Evolutionary conservation across 2,113 vertebrate genomes (phyloP).

Genomic region (Otolemur garnettii): DNA sequence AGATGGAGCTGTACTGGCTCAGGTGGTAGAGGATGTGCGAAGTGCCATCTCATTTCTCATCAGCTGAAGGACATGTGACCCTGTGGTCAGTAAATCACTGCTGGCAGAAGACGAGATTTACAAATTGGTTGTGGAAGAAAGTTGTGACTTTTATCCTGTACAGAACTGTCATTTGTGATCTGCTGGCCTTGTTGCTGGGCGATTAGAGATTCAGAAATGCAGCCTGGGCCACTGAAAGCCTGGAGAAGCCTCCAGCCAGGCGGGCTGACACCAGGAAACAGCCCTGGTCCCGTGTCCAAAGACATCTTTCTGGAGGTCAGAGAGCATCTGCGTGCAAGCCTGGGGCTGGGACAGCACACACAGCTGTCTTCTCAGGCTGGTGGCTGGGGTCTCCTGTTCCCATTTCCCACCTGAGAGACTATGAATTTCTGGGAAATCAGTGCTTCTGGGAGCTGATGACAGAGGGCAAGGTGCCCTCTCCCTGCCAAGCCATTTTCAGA

Average conservation of each 20-base stretch:
- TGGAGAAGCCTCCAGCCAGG: neutral
- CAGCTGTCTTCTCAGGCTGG: neutral
- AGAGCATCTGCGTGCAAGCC: neutral
- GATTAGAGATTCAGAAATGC: neutral
- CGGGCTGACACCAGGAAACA: neutral
- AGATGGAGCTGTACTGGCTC: slow-evolving; percentile 8
- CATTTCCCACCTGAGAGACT: neutral
- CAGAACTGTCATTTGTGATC: slow-evolving; percentile 60
- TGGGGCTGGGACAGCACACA: neutral
- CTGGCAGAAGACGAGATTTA: slow-evolving; percentile 81
- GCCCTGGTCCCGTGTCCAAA: neutral
- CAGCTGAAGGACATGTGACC: slow-evolving; percentile 71
- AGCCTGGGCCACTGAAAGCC: neutral
- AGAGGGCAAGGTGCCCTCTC: neutral
- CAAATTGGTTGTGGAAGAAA: slow-evolving; percentile 81
- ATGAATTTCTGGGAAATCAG: neutral
- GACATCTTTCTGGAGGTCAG: neutral
- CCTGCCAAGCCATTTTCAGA: neutral
- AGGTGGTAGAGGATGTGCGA: neutral
- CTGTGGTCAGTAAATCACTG: slow-evolving; percentile 53
- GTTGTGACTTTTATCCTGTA: slow-evolving; percentile 82
- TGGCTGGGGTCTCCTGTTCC: neutral
- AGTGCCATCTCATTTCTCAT: neutral
- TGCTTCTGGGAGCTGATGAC: neutral
- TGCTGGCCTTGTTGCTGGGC: neutral